Base-by-base conservation (phyloP, 2,113 vertebrate genomes). In the Anas platyrhynchos region DNA sequence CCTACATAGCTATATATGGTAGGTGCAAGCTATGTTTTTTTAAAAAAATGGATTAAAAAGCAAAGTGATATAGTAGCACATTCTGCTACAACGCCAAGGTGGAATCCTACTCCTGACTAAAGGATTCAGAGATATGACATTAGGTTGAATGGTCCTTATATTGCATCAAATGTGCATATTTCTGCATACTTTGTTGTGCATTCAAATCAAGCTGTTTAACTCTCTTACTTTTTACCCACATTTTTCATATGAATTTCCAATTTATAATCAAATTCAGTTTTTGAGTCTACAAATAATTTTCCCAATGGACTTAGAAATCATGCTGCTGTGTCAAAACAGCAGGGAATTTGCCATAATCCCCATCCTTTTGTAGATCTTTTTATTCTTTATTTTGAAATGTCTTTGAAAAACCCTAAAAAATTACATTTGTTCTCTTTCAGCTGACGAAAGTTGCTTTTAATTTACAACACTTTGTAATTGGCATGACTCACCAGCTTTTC, bases 381-480 rank as follows among this genome's bases (percentile, higher is more conserved):
- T 13, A 75, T 68, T 86, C 73, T 84, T 84, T 62, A 68, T 81
- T 96, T 91, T 93, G n/a, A 79, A 92, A 79, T 87, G 7, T 85
- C 50, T 85, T 32, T 77, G 76, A 26, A 92, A 90, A 95, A 32
- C 18, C 14, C 41, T 58, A 66, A 87, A 89, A 95, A 92, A 38
- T 18, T 8, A 32, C 15, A 4, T 61, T 96, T 95, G 90, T 54
- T 96, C 96, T 93, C 96, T 96, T 97, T 90, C 93, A 96, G 96
- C 88, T 79, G 66, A 84, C 54, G 82, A 62, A 92, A 86, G 77
- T 50, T 87, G 54, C n/a, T 89, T 95, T 96, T 86, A 78, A 91
- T 96, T 92, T 95, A 93, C 31, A 95, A 32, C 86, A 75, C 73
- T 92, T 92, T 90, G 90, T 75, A 90, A 41, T 22, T 91, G 87